Conservation (phyloP, 92 coral and sea anemone genomes). For the Metridium senile region DNA sequence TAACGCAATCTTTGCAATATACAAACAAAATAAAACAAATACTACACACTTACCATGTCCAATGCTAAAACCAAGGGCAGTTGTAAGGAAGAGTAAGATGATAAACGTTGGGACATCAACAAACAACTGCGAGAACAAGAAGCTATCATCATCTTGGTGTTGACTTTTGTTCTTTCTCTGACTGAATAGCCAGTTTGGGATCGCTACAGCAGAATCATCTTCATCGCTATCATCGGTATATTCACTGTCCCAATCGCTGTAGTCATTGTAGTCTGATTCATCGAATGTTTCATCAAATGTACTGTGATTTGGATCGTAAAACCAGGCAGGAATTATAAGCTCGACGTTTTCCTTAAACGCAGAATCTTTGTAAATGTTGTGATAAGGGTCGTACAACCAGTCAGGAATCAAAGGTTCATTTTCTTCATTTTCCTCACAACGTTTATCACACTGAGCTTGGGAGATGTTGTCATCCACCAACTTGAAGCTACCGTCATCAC, state of each 20-base stretch:
- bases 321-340: background rate
- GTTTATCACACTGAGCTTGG: no score
- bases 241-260: background rate
- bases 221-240: constrained; percentile 35
- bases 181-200: constrained; percentile 41
- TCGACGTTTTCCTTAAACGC: background rate
- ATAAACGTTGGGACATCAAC: constrained; percentile 88
- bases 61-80: constrained; percentile 95
- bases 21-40: no score
- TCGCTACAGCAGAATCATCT: background rate
- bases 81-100: constrained; percentile 83
- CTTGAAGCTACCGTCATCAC: background rate
- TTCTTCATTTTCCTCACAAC: background rate
- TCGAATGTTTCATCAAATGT: background rate
- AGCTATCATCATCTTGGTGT: constrained; percentile 17
- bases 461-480: background rate
- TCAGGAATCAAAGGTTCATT: constrained; percentile 1
- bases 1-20: no score
- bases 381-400: constrained; percentile 6
- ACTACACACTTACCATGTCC: constrained; percentile 93
- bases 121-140: constrained; percentile 36
- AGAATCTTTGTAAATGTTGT: background rate
- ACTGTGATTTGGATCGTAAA: constrained; percentile 6
- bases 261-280: background rate
- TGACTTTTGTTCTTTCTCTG: background rate